Conservation (phyloP, 2,888 invertebrate genomes). For the Oxyscelio sp. region DNA sequence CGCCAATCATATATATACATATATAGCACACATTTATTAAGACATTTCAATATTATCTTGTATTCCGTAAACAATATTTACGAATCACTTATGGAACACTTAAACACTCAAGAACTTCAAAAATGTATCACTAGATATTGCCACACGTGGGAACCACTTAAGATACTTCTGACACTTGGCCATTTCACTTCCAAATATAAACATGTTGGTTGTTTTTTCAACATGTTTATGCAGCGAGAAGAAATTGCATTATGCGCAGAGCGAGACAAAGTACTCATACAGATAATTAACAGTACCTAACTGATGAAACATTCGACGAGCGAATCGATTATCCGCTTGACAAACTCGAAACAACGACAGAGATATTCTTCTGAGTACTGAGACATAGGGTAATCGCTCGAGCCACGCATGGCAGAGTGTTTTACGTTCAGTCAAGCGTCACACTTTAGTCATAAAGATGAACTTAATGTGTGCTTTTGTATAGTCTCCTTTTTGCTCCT, state of each 20-base stretch:
- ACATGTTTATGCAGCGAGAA: constrained; percentile 37
- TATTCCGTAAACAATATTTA: too few species aligned
- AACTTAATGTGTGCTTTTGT: constrained; percentile 58
- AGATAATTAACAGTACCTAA: constrained; percentile 61
- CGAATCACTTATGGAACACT: too few species aligned
- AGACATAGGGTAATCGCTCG: constrained; percentile 55
- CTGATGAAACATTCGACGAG: constrained; percentile 58
- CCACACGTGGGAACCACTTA: too few species aligned
- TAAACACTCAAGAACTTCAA: too few species aligned
- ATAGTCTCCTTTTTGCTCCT: constrained; percentile 41
- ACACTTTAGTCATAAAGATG: constrained; percentile 31
- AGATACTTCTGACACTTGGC: too few species aligned
- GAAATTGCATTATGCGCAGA: constrained; percentile 48
- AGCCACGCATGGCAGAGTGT: constrained; percentile 56
- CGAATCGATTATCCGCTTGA: constrained; percentile 67
- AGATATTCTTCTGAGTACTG: constrained; percentile 42
- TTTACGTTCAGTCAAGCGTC: constrained; percentile 64
- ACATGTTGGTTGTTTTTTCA: too few species aligned
- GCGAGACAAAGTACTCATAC: constrained; percentile 33
- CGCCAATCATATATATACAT: too few species aligned
- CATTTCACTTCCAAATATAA: too few species aligned
- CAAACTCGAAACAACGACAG: constrained; percentile 65
- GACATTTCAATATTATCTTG: too few species aligned
- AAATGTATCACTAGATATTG: too few species aligned
- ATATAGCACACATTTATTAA: too few species aligned